Evolutionary conservation across 2,888 invertebrate species (phyloP).

Genomic region (Cryptophagus acutangulus): DNA sequence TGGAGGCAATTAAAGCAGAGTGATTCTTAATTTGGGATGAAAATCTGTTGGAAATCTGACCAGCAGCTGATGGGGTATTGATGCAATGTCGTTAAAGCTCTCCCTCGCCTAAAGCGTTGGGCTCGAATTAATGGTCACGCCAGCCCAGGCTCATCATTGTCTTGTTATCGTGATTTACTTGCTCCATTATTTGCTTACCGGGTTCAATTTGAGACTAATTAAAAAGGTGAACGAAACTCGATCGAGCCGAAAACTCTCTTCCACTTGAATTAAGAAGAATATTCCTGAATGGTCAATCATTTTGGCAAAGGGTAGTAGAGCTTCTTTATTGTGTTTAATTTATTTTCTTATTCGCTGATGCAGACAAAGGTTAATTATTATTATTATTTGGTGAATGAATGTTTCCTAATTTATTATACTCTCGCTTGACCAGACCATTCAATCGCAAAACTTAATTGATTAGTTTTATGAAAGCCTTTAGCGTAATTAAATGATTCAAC

Average conservation of each 20-base stretch:
- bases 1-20: no score
- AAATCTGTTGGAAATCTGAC: constrained; percentile 18
- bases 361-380: neutral
- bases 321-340: no score
- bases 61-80: constrained; percentile 20
- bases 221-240: constrained; percentile 28
- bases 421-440: constrained; percentile 18
- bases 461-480: no score
- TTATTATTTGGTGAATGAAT: neutral
- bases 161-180: constrained; percentile 37
- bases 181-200: constrained; percentile 31
- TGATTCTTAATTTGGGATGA: no score
- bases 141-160: constrained; percentile 34
- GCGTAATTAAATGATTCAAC: no score
- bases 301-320: no score
- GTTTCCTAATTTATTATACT: constrained; percentile 19
- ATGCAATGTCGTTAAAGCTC: constrained; percentile 26
- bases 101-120: constrained; percentile 19
- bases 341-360: no score
- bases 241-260: no score
- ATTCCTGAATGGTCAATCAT: no score
- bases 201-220: constrained; percentile 26
- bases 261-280: no score
- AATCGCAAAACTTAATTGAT: constrained; percentile 20
- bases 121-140: constrained; percentile 34